These are phyloP conservation scores for Hydractinia echinata DNA, from an alignment of 30 jellyfish, hydroid and myxozoan species.

Conservation along the genomic window DNA sequence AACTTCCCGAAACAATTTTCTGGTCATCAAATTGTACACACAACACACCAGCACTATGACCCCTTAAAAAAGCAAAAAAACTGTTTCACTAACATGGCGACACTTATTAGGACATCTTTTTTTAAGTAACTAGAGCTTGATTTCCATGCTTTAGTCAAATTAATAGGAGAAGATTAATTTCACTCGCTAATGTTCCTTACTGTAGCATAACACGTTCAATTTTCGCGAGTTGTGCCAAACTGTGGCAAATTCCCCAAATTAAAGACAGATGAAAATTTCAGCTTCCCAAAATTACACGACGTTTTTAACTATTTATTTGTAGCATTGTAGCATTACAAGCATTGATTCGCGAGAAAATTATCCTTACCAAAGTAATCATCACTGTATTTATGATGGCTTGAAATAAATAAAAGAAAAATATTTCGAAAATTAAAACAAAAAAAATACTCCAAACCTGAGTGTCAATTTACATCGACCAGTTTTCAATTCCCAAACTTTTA, in stretches of 20 bases:
- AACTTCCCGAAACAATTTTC: slow-evolving; percentile 51
- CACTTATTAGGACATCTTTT: neutral
- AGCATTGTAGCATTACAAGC: too few relatives aligned
- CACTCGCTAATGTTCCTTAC: too few relatives aligned
- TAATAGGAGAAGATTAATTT: too few relatives aligned
- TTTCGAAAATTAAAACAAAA: neutral
- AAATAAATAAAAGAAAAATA: too few relatives aligned
- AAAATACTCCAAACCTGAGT: slow-evolving; percentile 25
- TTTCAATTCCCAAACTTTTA: slow-evolving; percentile 47
- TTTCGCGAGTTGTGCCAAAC: neutral
- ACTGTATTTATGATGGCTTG: too few relatives aligned
- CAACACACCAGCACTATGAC: slow-evolving; percentile 47
- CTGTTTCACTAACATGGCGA: neutral
- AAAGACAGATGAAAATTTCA: too few relatives aligned
- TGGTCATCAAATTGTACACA: slow-evolving; percentile 54
- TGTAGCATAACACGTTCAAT: neutral
- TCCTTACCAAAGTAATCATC: too few relatives aligned
- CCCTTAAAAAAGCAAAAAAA: slow-evolving; percentile 22
- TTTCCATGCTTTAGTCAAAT: too few relatives aligned
- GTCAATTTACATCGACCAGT: slow-evolving; percentile 49
- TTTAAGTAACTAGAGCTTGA: too few relatives aligned
- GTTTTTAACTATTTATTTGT: too few relatives aligned
- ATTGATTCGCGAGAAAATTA: too few relatives aligned
- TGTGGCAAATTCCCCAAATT: neutral
- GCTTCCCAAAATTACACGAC: too few relatives aligned